Evolutionary conservation across 92 coral and sea anemone genomes (phyloP).

Genomic region (Micromussa lordhowensis): DNA sequence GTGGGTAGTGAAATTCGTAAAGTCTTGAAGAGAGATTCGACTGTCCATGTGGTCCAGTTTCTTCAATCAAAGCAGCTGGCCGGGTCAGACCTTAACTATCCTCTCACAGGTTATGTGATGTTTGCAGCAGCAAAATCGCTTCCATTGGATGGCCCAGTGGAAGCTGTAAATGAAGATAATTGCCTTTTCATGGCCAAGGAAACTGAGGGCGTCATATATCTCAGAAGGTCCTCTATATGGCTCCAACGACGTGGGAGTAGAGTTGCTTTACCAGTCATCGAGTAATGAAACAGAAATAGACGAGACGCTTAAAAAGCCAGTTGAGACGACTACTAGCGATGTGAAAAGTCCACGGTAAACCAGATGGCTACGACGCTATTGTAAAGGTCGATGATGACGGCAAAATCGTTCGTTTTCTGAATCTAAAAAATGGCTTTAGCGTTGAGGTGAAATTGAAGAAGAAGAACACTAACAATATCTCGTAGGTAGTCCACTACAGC

Average conservation of each 20-base stretch:
- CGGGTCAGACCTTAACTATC: background rate
- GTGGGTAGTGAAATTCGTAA: slow-evolving; percentile 40
- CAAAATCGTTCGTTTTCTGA: slow-evolving; percentile 10
- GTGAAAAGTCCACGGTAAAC: slow-evolving; percentile 23
- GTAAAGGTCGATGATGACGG: background rate
- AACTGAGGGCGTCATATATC: slow-evolving; percentile 12
- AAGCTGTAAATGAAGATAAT: slow-evolving; percentile 26
- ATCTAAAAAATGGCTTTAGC: slow-evolving; percentile 27
- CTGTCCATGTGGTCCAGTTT: slow-evolving; percentile 70
- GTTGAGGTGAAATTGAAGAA: slow-evolving; percentile 30
- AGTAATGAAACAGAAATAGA: slow-evolving; percentile 23
- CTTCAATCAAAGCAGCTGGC: slow-evolving; percentile 41
- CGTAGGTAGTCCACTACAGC: background rate
- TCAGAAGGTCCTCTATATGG: background rate
- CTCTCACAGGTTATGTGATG: slow-evolving; percentile 65
- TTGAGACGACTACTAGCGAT: background rate
- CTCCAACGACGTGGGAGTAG: slow-evolving; percentile 35
- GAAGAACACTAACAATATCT: background rate
- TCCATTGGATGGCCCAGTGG: slow-evolving; percentile 55
- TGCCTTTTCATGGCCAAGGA: slow-evolving; percentile 74
- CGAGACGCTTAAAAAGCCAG: background rate
- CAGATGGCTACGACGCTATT: slow-evolving; percentile 8
- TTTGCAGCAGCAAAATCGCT: slow-evolving; percentile 21
- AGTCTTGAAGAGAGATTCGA: slow-evolving; percentile 30
- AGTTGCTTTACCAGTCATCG: slow-evolving; percentile 40